Percentiles rank a stretch among this genome's conserved stretches.
phyloP scores from a whole-genome alignment of 2,113 vertebrate genomes.

The Columbina picui region DNA sequence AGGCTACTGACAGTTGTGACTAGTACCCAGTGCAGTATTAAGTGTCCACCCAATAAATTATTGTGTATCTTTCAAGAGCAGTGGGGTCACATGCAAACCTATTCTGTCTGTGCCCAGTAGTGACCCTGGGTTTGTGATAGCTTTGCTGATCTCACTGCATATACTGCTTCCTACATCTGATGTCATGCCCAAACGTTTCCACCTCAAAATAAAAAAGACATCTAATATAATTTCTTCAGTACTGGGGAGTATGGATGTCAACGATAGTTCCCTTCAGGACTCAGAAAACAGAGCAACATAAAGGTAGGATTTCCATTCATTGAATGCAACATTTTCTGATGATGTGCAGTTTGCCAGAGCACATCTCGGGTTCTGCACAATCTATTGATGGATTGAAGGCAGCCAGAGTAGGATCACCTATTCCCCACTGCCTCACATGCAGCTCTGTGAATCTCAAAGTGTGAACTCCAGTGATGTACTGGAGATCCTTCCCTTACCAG shows the following conservation, averaged over 20 bases:
- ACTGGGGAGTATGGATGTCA: background rate
- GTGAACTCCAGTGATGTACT: background rate
- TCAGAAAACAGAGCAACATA: background rate
- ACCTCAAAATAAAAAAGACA: background rate
- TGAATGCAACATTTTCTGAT: background rate
- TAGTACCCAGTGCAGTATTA: background rate
- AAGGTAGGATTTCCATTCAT: background rate
- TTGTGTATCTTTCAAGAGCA: background rate
- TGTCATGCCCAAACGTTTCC: background rate
- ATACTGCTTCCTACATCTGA: background rate
- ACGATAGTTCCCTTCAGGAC: background rate
- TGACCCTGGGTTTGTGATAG: background rate
- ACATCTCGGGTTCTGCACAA: background rate
- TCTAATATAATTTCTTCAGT: background rate
- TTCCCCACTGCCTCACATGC: background rate
- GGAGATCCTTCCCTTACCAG: background rate
- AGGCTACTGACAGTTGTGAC: background rate
- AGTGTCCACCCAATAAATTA: background rate
- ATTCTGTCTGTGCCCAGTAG: background rate
- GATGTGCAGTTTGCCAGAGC: background rate
- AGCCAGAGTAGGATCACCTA: background rate
- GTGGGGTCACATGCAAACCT: background rate
- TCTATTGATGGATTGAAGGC: background rate
- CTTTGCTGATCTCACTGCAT: background rate
- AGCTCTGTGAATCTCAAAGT: background rate